Evolutionary conservation across 2,888 invertebrate species (phyloP).

Genomic region (Neria commutata): DNA sequence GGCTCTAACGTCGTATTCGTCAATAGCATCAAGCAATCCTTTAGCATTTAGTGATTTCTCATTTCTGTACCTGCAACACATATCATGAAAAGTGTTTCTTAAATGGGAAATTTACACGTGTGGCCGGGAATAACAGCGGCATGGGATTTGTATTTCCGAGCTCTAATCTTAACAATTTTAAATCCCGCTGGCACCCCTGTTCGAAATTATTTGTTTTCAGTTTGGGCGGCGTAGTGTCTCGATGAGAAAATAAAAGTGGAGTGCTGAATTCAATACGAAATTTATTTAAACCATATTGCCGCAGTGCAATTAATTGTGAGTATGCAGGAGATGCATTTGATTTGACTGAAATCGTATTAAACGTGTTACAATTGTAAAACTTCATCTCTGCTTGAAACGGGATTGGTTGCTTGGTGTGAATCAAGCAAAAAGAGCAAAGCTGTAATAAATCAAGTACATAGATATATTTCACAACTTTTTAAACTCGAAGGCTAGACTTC

Average conservation of each 20-base stretch:
- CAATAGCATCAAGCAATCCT: no score
- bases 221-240: constrained; percentile 18
- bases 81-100: not conserved
- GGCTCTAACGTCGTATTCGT: no score
- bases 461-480: no score
- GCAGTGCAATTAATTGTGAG: constrained; percentile 49
- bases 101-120: not conserved
- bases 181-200: no score
- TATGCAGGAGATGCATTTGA: constrained; percentile 26
- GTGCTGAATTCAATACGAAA: not conserved
- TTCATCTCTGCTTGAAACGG: no score
- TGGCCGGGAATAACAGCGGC: not conserved
- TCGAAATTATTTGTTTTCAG: constrained; percentile 29
- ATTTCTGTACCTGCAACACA: not conserved
- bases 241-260: no score
- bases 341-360: no score
- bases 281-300: constrained; percentile 39
- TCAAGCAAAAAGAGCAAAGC: no score
- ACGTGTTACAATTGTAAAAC: no score
- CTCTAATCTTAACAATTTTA: not conserved
- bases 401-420: no score
- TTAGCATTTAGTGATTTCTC: not conserved
- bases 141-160: not conserved
- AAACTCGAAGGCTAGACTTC: no score
- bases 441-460: no score